phyloP scores from a whole-genome alignment of 2,113 vertebrate genomes.

The Erythrocercus mccallii region DNA sequence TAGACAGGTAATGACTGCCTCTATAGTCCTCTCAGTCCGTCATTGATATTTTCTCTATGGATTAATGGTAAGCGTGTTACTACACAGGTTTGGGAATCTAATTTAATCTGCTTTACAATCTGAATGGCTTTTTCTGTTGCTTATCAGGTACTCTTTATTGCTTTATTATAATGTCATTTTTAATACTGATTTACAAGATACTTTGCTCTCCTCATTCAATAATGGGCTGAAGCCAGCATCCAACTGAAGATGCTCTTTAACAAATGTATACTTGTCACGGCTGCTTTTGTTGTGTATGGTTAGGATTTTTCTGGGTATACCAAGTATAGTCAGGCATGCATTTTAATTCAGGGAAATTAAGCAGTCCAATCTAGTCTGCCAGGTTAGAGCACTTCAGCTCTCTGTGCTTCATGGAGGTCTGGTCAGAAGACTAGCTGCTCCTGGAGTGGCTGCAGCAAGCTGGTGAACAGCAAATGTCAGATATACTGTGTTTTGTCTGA shows the following conservation, averaged over 20 bases:
- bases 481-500: neutral
- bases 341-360: neutral
- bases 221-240: neutral
- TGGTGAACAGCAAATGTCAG: neutral
- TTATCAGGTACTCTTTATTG: neutral
- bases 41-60: neutral
- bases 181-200: neutral
- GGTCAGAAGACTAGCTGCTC: neutral
- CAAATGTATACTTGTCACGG: neutral
- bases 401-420: neutral
- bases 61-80: neutral
- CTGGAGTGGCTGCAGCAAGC: neutral
- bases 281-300: neutral
- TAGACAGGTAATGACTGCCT: neutral
- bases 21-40: neutral
- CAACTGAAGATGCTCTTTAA: neutral
- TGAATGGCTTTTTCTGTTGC: neutral
- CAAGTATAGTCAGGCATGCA: neutral
- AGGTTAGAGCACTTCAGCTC: neutral
- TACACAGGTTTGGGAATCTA: neutral
- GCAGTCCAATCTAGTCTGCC: neutral
- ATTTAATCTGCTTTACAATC: neutral
- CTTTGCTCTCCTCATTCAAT: neutral
- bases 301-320: neutral
- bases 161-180: neutral